phyloP scores from a whole-genome alignment of 1,140 invertebrate genomes.

The Drosophila kepulauana region DNA sequence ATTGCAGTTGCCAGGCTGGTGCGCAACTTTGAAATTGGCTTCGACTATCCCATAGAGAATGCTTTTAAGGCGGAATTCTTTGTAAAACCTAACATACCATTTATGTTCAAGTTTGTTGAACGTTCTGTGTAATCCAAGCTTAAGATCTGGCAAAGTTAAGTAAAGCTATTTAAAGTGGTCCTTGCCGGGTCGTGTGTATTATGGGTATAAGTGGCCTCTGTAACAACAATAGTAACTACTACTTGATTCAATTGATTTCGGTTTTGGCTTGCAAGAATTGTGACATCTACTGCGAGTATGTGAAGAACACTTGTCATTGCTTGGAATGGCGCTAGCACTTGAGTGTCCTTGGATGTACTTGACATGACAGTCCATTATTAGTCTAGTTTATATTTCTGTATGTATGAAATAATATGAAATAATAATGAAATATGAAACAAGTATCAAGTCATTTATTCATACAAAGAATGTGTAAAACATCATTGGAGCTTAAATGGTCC shows the following conservation, averaged over 20 bases:
- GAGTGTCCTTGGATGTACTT: conserved; percentile 28
- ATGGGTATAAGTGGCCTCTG: conserved; percentile 50
- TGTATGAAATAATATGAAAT: too few relatives aligned
- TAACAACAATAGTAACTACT: conserved; percentile 27
- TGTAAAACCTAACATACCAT: conserved; percentile 68
- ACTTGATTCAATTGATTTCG: conserved; percentile 43
- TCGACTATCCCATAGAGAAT: conserved; percentile 83
- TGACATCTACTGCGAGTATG: conserved; percentile 20
- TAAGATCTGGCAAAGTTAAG: conserved; percentile 9
- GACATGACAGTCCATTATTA: conserved; percentile 28
- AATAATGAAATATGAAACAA: neutral
- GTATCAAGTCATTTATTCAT: too few relatives aligned
- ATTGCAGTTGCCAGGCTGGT: conserved; percentile 88
- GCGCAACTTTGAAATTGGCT: conserved; percentile 87
- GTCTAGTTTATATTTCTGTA: conserved; percentile 14
- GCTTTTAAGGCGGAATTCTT: conserved; percentile 69
- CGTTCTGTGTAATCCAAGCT: conserved; percentile 41
- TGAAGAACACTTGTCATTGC: conserved; percentile 43
- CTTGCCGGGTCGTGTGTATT: conserved; percentile 6
- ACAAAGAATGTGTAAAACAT: too few relatives aligned
- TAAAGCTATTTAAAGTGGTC: conserved; percentile 46
- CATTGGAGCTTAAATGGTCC: too few relatives aligned
- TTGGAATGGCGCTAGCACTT: conserved; percentile 41
- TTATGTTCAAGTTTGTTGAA: conserved; percentile 80
- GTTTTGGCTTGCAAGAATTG: conserved; percentile 32